These are phyloP conservation scores for Sebastes trivittatus DNA, from an alignment of 2,797 vertebrate species.

Conservation along the genomic window DNA sequence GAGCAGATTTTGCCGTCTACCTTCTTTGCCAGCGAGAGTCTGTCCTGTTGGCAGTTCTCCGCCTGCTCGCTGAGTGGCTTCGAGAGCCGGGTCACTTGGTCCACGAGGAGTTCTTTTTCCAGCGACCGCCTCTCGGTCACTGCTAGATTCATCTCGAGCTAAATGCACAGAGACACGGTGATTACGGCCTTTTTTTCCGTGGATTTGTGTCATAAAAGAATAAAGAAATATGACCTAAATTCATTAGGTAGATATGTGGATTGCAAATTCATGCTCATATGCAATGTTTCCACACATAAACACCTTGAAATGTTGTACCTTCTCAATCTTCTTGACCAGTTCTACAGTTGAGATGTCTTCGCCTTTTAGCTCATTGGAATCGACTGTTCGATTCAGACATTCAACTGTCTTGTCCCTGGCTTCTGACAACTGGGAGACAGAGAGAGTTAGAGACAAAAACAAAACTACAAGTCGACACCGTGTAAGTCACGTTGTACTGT, in stretches of 20 bases:
- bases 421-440: constrained; percentile 84
- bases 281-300: not conserved
- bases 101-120: constrained; percentile 87
- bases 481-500: not conserved
- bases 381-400: constrained; percentile 66
- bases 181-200: not conserved
- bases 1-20: constrained; percentile 72
- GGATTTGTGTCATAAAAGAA: not conserved
- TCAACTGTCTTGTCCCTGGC: constrained; percentile 83
- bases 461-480: not conserved
- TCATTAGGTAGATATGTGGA: not conserved
- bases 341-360: constrained; percentile 83
- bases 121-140: constrained; percentile 86
- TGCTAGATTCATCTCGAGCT: constrained; percentile 87
- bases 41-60: constrained; percentile 81
- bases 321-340: constrained; percentile 86
- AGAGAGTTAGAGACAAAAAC: constrained; percentile 10
- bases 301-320: constrained; percentile 75
- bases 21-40: constrained; percentile 84
- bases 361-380: constrained; percentile 82
- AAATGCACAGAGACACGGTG: not conserved
- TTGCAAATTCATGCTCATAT: not conserved
- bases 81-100: constrained; percentile 85
- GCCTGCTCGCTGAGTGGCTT: constrained; percentile 75
- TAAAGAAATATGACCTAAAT: not conserved